Conservation (phyloP, 2,888 invertebrate genomes). For the Pseudeuparius sepicola region DNA sequence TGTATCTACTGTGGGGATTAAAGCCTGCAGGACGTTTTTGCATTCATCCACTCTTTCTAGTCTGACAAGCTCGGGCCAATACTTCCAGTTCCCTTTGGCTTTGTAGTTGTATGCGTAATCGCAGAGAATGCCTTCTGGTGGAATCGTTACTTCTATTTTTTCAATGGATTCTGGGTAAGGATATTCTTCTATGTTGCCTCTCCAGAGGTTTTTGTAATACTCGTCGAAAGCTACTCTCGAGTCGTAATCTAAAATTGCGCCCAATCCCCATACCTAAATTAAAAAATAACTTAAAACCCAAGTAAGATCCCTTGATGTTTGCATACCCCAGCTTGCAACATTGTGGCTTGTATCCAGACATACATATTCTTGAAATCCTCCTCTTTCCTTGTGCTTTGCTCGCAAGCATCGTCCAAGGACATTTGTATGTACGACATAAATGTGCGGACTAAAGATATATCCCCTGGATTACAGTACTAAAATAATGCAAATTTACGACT, state of each 20-base stretch:
- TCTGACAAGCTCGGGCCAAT: conserved; percentile 69
- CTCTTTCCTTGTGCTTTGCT: conserved; percentile 39
- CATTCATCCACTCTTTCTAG: conserved; percentile 53
- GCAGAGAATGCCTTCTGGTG: conserved; percentile 65
- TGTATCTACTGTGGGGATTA: conserved; percentile 82
- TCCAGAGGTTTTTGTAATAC: conserved; percentile 48
- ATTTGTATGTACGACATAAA: conserved; percentile 69
- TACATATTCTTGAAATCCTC: conserved; percentile 58
- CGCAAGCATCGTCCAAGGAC: conserved; percentile 61
- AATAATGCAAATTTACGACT: not conserved
- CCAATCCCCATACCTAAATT: conserved; percentile 68
- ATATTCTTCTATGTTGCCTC: conserved; percentile 38
- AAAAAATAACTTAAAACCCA: too few species aligned
- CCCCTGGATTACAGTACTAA: conserved; percentile 52
- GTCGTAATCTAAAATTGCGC: conserved; percentile 63
- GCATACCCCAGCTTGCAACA: conserved; percentile 53
- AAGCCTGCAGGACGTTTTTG: conserved; percentile 56
- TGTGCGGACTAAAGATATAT: conserved; percentile 60
- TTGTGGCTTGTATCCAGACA: conserved; percentile 66
- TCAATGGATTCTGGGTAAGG: conserved; percentile 51
- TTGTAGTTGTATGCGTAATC: conserved; percentile 72
- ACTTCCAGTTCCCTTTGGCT: conserved; percentile 79
- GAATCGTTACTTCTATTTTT: conserved; percentile 64
- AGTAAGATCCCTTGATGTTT: too few species aligned
- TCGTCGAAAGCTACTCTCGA: conserved; percentile 61